Evolutionary conservation across 2,113 vertebrate species (phyloP).

Genomic region (Puffinus mauretanicus): DNA sequence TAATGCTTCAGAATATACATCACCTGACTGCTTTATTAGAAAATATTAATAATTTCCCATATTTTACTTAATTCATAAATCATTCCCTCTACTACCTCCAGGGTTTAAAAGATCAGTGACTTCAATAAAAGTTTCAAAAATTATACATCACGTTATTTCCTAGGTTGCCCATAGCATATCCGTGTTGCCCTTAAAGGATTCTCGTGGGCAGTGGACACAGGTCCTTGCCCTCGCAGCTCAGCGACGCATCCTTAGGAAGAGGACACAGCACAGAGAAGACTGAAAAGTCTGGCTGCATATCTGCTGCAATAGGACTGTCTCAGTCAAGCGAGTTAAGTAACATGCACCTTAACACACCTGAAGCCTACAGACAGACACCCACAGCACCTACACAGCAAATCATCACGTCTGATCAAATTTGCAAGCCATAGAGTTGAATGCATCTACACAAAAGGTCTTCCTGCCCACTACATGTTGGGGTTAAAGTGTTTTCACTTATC

Average conservation of each 20-base stretch:
- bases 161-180: rapidly evolving
- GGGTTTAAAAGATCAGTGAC: not conserved
- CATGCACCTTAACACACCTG: rapidly evolving
- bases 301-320: not conserved
- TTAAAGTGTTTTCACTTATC: not conserved
- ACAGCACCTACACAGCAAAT: not conserved
- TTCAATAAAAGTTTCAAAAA: not conserved
- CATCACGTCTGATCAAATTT: not conserved
- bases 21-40: not conserved
- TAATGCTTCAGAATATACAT: not conserved
- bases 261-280: not conserved
- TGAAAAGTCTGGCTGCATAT: not conserved
- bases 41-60: not conserved
- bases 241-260: not conserved
- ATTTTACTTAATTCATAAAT: slow-evolving; percentile 11
- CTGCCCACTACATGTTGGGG: not conserved
- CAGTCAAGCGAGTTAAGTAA: not conserved
- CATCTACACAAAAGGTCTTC: not conserved
- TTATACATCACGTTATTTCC: not conserved
- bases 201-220: not conserved
- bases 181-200: not conserved
- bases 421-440: not conserved
- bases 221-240: not conserved
- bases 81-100: not conserved
- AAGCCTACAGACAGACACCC: not conserved